These are phyloP conservation scores for Rhinogobius similis DNA, from an alignment of 2,113 vertebrate genomes.

Conservation along the genomic window DNA sequence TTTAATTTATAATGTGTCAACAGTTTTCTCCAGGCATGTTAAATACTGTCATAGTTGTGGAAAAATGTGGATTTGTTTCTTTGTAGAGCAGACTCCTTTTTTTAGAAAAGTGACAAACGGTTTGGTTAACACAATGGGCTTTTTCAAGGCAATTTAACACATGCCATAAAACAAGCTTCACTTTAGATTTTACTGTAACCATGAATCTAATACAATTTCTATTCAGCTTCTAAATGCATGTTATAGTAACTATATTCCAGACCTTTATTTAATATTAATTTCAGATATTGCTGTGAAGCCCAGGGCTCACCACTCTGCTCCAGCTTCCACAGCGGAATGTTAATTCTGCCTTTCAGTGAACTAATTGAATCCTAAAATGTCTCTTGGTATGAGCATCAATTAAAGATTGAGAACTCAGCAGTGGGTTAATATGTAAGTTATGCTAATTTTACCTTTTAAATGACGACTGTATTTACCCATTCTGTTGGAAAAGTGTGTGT, in stretches of 20 bases:
- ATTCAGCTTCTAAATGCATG: constrained; percentile 48
- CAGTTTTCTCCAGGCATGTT: constrained; percentile 48
- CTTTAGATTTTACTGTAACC: constrained; percentile 17
- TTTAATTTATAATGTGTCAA: constrained; percentile 69
- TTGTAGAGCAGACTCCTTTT: constrained; percentile 4
- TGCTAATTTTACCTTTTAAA: constrained; percentile 10
- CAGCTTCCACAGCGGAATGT: constrained; percentile 41
- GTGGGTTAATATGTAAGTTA: constrained; percentile 2
- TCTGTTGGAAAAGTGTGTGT: not conserved
- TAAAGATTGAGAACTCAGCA: constrained; percentile 39
- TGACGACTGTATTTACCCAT: not conserved
- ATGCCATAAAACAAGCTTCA: constrained; percentile 23
- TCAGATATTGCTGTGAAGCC: constrained; percentile 55
- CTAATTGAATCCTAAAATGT: constrained; percentile 51
- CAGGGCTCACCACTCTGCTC: constrained; percentile 42
- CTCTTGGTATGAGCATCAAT: constrained; percentile 57
- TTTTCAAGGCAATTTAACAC: constrained; percentile 34
- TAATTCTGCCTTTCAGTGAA: constrained; percentile 46
- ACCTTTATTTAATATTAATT: constrained; percentile 63
- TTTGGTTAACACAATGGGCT: constrained; percentile 27
- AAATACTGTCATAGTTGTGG: constrained; percentile 29
- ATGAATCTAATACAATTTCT: constrained; percentile 43
- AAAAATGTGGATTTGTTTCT: constrained; percentile 31
- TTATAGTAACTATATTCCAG: constrained; percentile 50
- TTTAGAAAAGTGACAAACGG: constrained; percentile 14